A percentile compares a stretch with the other conserved stretches of the same genome.
Conservation (phyloP, 2,797 vertebrate species). For the Gallinago nigripennis region DNA sequence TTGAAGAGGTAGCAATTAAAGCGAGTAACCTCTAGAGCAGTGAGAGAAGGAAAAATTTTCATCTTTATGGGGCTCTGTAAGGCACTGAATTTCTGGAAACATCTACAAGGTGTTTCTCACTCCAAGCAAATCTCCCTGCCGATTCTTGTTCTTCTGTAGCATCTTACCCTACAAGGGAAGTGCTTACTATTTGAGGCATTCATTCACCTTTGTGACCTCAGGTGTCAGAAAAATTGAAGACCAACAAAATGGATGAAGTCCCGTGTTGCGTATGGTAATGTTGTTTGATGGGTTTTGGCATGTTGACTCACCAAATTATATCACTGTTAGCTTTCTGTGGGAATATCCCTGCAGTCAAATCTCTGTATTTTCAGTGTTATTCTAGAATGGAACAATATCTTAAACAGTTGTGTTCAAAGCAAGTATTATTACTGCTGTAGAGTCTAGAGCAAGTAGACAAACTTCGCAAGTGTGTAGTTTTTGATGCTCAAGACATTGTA, state of each 20-base stretch:
- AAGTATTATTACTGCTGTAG: neutral
- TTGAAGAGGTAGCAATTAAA: neutral
- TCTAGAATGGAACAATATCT: neutral
- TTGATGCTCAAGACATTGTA: neutral
- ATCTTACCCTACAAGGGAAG: neutral
- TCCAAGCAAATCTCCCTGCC: neutral
- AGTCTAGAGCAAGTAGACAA: neutral
- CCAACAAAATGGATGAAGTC: neutral
- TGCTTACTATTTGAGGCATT: neutral
- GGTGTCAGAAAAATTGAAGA: neutral
- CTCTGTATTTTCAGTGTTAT: neutral
- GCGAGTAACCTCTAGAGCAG: neutral
- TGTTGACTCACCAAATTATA: neutral
- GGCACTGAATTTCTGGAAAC: neutral
- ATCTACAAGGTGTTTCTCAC: neutral
- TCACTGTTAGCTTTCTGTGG: neutral
- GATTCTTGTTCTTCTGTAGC: neutral
- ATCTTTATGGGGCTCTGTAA: neutral
- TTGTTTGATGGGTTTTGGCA: neutral
- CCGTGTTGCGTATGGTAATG: neutral
- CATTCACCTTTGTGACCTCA: neutral
- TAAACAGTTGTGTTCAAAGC: neutral
- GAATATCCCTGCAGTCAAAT: neutral
- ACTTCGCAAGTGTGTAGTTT: neutral
- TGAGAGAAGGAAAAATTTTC: neutral